A percentile compares a stretch with the other conserved stretches of the same genome.
phyloP scores from a whole-genome alignment of 2,888 invertebrate genomes.

The Mythimna vitellina region DNA sequence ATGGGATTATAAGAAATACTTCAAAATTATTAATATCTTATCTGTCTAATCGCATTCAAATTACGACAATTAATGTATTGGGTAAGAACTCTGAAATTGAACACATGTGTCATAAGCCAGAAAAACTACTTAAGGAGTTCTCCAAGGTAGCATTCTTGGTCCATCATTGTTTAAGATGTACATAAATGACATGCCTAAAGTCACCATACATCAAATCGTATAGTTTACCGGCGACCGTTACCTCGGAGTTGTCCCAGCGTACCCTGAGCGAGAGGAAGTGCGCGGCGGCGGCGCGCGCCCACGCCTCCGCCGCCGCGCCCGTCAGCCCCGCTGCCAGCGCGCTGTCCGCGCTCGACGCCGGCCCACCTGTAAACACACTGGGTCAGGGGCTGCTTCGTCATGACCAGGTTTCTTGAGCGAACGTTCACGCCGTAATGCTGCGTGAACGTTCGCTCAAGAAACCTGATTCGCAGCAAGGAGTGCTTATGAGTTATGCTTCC shows the following conservation, averaged over 20 bases:
- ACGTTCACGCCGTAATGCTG: too few relatives aligned
- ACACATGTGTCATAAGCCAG: neutral
- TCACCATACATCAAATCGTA: neutral
- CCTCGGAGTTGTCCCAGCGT: constrained; percentile 98
- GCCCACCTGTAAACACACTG: constrained; percentile 5
- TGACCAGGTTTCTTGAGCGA: too few relatives aligned
- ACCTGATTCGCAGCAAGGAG: too few relatives aligned
- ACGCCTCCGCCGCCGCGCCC: constrained; percentile 51
- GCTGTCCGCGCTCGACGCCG: constrained; percentile 27
- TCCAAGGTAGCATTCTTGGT: neutral
- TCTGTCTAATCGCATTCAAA: too few relatives aligned
- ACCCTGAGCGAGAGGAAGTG: constrained; percentile 89
- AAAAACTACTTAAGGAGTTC: neutral
- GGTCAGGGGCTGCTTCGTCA: neutral
- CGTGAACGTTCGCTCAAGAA: too few relatives aligned
- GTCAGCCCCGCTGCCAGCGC: constrained; percentile 35
- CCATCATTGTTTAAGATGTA: neutral
- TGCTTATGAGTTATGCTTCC: too few relatives aligned
- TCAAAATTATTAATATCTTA: too few relatives aligned
- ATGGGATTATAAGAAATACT: too few relatives aligned
- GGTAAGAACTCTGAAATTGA: too few relatives aligned
- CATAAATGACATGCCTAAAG: neutral
- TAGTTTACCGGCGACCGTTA: neutral
- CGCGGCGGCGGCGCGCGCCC: constrained; percentile 70
- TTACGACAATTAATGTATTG: too few relatives aligned